phyloP scores from a whole-genome alignment of 1,140 invertebrate genomes.

The Tetragnatha versicolor region DNA sequence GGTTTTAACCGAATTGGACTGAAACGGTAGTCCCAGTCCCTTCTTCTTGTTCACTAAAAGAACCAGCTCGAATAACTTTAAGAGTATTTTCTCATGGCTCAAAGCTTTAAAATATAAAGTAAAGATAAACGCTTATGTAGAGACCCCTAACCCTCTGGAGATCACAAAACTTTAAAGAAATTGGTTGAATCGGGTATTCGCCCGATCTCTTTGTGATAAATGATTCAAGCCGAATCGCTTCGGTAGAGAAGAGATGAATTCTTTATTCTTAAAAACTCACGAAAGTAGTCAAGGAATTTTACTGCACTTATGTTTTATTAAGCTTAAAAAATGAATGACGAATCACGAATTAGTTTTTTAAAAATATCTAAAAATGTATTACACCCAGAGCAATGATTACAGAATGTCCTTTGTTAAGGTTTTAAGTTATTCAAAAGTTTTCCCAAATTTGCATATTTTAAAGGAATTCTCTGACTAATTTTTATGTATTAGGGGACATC shows the following conservation, averaged over 20 bases:
- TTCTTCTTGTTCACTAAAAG: not conserved
- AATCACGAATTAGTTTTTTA: too few species aligned
- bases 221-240: not conserved
- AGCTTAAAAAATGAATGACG: too few species aligned
- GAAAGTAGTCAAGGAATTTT: not conserved
- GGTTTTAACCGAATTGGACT: slow-evolving; percentile 34
- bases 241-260: not conserved
- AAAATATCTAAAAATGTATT: too few species aligned
- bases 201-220: not conserved
- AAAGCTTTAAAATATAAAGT: not conserved
- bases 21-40: not conserved
- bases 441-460: too few species aligned
- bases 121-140: not conserved
- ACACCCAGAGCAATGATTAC: too few species aligned
- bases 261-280: not conserved
- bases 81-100: not conserved
- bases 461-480: too few species aligned
- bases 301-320: not conserved
- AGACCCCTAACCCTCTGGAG: not conserved
- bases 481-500: too few species aligned
- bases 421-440: too few species aligned
- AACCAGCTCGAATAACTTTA: not conserved
- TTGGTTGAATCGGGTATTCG: slow-evolving; percentile 24
- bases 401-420: too few species aligned
- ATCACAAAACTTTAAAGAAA: slow-evolving; percentile 43